Conservation (phyloP, 2,113 vertebrate genomes). For the Athene noctua region DNA sequence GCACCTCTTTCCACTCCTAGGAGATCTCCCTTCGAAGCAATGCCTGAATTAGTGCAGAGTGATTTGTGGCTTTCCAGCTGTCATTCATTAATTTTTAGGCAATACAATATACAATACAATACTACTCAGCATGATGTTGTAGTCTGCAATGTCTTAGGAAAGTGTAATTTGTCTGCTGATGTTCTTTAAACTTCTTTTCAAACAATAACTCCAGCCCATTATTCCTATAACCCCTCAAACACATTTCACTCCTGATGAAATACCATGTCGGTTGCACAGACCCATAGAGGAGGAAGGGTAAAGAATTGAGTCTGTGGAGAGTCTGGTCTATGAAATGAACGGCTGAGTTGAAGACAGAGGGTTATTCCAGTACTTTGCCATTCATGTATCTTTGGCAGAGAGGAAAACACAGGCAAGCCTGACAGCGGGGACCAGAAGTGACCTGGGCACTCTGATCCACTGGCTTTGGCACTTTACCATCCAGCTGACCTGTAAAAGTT, state of each 20-base stretch:
- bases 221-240: background rate
- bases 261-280: background rate
- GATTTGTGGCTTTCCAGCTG: conserved; percentile 51
- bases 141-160: background rate
- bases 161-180: background rate
- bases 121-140: background rate
- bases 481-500: background rate
- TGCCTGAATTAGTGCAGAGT: conserved; percentile 56
- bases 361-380: background rate
- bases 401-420: background rate
- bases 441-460: background rate
- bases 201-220: background rate
- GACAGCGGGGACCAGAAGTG: background rate
- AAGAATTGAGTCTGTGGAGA: background rate
- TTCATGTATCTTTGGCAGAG: background rate
- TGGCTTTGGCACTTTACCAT: background rate
- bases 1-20: conserved; percentile 22
- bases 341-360: background rate
- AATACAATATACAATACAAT: conserved; percentile 23
- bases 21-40: conserved; percentile 34
- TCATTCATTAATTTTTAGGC: conserved; percentile 55
- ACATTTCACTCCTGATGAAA: background rate
- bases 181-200: background rate
- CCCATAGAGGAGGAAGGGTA: background rate
- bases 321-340: background rate